Base-by-base conservation (phyloP, 2,888 invertebrate genomes). In the Watsonalla cultraria region DNA sequence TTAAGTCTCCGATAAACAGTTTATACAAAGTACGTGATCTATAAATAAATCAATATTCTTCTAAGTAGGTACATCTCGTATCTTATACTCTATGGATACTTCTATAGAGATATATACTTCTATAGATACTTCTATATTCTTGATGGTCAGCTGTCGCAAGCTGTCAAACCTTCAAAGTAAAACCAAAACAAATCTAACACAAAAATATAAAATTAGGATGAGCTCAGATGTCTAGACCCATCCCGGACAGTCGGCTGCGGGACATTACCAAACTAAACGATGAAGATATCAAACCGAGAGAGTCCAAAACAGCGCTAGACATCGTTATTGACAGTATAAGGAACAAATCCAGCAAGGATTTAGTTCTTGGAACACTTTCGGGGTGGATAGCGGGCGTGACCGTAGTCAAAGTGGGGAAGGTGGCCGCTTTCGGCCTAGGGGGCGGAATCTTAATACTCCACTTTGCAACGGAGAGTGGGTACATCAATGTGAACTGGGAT, bases 401-500 rank as follows among this genome's bases (percentile, higher is more conserved):
- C 13, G 93, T 95, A 34, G 93, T 95, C 85, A 96, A 95, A 85
- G 93, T 98, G 52, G 98, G 98, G 0, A 97, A 97, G 86, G 91
- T 95, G 14, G 96, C 96, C 0, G 98, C 98, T 0, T 93, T 96
- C 55, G 96, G 97, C 0, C 87, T 98, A 45, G 98, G 98, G 42
- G 97, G 97, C 7, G 95, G 97, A 33, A 93, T 98, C 24, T 93
- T 98, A 54, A 86, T 98, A 11, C 85, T 98, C 39, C 95, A 98
- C 91, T 92, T 98, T 48, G 98, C 98, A 0, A 94, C 95, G 59
- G 96, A 97, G 70, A 93, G 95, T 64, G 98, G 97, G 2, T 97
- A 96, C 70, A 94, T 98, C 6, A 94, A 94, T 64, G 93, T 97
- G 53, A 96, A 98, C 83, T 98, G 98, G 98, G 95, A 94, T 45